Base-by-base conservation (phyloP, 2,797 vertebrate species). In the Brachyrhaphis roseni region DNA sequence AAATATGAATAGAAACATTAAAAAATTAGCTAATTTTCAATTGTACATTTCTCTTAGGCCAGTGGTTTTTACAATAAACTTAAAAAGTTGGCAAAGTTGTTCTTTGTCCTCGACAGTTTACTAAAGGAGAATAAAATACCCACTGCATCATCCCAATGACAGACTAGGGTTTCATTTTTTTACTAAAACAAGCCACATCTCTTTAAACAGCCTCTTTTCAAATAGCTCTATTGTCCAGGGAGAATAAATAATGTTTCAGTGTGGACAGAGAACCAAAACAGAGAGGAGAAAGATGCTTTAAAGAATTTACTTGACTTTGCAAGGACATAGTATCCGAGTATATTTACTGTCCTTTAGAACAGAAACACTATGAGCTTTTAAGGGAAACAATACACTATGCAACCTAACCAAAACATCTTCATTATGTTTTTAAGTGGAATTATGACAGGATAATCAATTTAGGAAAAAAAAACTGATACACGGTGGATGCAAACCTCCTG, bases 191-290 rank as follows among this genome's bases (percentile, higher is more conserved):
- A 43, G 10, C 41, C 41, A 43, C 10, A 43, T 43, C 41, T 49
- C 49, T 74, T 53, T 74, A 51, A 74, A 74, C 18, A 74, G 43
- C 68, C 31, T 12, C 47, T 74, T 74, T 74, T 51, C 31, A 74
- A 53, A 53, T 51, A 16, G 31, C 31, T 74, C 12, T 26, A 53
- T 74, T 74, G 20, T 74, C 47, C 51, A 2, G 47, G 47, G 49
- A 51, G 47, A 31, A 62, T 36, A 53, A 74, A 39, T 26, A 4
- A 10, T 51, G 72, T 53, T 51, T 53, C 49, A 39, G 10, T 74
- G 28, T 26, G 49, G 72, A 74, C 10, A 53, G 18, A 51, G 45
- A 10, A 34, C 47, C 47, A 51, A 36, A 51, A 36, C 72, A 73
- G 34, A 51, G 72, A 51, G 23, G 47, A 74, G 26, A 74, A 20